These are phyloP conservation scores for Ips nitidus DNA, from an alignment of 1,140 invertebrate genomes.

Conservation along the genomic window DNA sequence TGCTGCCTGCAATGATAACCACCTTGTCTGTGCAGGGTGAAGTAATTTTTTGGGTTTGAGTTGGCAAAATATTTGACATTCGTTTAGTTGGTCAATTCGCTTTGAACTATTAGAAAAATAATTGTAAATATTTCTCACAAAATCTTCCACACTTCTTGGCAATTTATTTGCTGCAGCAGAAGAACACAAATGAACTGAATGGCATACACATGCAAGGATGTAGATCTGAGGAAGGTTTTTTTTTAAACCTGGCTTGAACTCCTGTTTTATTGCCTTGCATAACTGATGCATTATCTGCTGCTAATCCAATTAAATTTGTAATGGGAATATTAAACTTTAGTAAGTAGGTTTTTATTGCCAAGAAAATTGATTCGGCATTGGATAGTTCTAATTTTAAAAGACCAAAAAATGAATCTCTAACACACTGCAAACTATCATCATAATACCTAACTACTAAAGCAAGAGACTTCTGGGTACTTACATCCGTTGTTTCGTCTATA, in stretches of 20 bases:
- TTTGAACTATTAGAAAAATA: background rate
- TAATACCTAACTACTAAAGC: background rate
- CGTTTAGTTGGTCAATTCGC: slow-evolving; percentile 5
- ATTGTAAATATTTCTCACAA: too few species aligned
- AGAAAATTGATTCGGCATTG: too few species aligned
- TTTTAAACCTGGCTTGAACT: background rate
- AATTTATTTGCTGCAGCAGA: background rate
- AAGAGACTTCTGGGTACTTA: background rate
- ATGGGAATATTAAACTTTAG: too few species aligned
- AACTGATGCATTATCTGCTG: too few species aligned
- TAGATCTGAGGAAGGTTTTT: slow-evolving; percentile 6
- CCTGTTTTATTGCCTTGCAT: too few species aligned
- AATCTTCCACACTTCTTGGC: too few species aligned
- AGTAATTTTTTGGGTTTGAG: too few species aligned
- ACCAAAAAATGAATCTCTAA: background rate
- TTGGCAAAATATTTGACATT: slow-evolving; percentile 11
- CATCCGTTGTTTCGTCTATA: background rate
- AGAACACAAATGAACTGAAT: slow-evolving; percentile 28
- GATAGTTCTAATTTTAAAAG: slow-evolving; percentile 17
- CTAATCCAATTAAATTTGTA: too few species aligned
- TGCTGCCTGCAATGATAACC: background rate
- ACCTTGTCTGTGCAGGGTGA: too few species aligned
- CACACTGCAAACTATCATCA: background rate
- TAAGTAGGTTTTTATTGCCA: too few species aligned
- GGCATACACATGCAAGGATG: slow-evolving; percentile 15